Evolutionary conservation across 2,888 invertebrate genomes (phyloP).

Genomic region (Hypselothyrea guttata): DNA sequence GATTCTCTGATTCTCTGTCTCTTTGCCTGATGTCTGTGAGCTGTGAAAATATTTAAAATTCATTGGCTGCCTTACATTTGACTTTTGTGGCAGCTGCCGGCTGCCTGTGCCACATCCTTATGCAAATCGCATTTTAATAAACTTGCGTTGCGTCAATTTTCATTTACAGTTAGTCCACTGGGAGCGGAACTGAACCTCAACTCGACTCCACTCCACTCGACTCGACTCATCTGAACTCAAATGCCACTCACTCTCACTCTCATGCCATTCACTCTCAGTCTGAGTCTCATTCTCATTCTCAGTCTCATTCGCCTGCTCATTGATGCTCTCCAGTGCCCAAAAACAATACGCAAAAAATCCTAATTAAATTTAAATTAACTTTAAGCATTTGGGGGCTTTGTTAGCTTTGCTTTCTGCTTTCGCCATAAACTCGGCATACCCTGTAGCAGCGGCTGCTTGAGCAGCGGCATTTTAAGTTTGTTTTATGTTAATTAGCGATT

Average conservation of each 20-base stretch:
- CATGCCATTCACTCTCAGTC: background rate
- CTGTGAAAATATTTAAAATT: constrained; percentile 66
- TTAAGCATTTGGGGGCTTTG: constrained; percentile 70
- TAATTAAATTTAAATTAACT: constrained; percentile 78
- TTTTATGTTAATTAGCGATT: too few species aligned
- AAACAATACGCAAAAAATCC: constrained; percentile 64
- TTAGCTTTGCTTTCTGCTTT: constrained; percentile 56
- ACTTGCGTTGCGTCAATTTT: constrained; percentile 74
- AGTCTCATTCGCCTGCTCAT: background rate
- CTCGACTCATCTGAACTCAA: too few species aligned
- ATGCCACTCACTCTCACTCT: background rate
- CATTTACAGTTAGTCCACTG: constrained; percentile 72
- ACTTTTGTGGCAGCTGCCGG: constrained; percentile 36
- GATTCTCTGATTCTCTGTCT: too few species aligned
- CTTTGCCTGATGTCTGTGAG: constrained; percentile 34
- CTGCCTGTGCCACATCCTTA: constrained; percentile 51
- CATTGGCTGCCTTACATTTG: constrained; percentile 60
- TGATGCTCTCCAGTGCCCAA: constrained; percentile 11
- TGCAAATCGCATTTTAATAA: constrained; percentile 77
- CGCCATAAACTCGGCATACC: constrained; percentile 31
- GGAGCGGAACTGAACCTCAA: constrained; percentile 24
- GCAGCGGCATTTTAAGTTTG: background rate
- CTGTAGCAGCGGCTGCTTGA: background rate
- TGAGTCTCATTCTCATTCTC: background rate
- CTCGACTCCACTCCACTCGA: too few species aligned